Conservation (phyloP, 2,797 vertebrate species). For the Crocidura indochinensis region DNA sequence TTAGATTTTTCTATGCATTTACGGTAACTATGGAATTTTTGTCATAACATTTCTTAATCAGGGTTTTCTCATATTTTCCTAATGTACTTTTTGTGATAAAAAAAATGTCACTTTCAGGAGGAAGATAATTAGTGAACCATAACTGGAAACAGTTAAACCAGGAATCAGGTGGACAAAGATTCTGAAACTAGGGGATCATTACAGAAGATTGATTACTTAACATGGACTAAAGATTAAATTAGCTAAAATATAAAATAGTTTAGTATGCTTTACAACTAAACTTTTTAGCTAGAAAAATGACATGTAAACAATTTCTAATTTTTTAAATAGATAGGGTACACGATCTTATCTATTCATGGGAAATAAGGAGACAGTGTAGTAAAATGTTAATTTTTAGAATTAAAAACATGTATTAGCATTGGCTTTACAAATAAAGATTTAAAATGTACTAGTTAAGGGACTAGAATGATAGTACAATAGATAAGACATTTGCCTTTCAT, state of each 20-base stretch:
- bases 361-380: slow-evolving; percentile 14
- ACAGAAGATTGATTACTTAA: background rate
- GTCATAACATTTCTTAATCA: background rate
- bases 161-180: background rate
- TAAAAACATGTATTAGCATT: background rate
- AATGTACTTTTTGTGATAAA: background rate
- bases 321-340: no score
- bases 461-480: no score
- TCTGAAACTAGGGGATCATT: background rate
- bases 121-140: background rate
- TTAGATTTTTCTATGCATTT: background rate
- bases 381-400: background rate
- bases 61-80: slow-evolving; percentile 5
- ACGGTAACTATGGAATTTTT: background rate
- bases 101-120: background rate
- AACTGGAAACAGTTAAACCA: background rate
- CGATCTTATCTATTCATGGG: background rate
- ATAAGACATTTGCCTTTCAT: no score
- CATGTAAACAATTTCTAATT: background rate
- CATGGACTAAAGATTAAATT: background rate
- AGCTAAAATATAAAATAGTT: slow-evolving; percentile 5
- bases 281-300: slow-evolving; percentile 19
- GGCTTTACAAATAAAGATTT: slow-evolving; percentile 10
- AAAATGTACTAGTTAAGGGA: no score
- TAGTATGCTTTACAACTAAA: background rate